Evolutionary conservation across 2,113 vertebrate species (phyloP), one percentile per base, ranked within the genome.

Genomic region (Thinocorus orbignyianus): DNA sequence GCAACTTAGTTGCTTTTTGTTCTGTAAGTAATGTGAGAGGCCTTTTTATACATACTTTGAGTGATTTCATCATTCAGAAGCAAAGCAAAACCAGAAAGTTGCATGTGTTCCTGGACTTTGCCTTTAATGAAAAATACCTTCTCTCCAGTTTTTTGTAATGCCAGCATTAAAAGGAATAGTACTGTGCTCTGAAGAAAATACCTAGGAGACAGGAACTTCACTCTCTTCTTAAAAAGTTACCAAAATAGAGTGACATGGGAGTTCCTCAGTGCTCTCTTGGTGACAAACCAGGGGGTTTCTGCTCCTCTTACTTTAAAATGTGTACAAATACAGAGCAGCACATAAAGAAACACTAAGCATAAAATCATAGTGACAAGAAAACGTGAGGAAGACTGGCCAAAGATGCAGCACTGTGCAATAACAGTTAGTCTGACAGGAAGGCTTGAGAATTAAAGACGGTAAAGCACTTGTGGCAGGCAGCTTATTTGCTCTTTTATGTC

Each of bases 21-120:
- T 97, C 93, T 92, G 42, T 51, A 93, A 58, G 86, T 81, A 93
- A 87, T 51, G 39, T 82, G 73, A 91, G 91, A 93, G 41, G 16
- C 31, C 57, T 79, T 96, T 87, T 82, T 76, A 72, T 76, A 86
- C 69, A 66, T 87, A 70, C 22, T 84, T 26, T 93, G 82, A 92
- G 52, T 97, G 46, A 20, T 93, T 97, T 96, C 79, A 86, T 65
- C 70, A 93, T 66, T 96, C 77, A 85, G 81, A 96, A 94, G 76
- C 72, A 95, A 97, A 97, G 69, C 35, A 95, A 97, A 95, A 95
- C 6, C 88, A 95, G 91, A 97, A 88, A 37, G 57, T 48, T 91
- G 58, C 35, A 52, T n/a, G 46, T 66, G 54, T 77, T 77, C 68
- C 46, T 95, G 78, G 64, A 82, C 92, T 97, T 97, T 97, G 88